These are phyloP conservation scores for Brachirus orientalis DNA, from an alignment of 2,113 vertebrate species.

Conservation along the genomic window DNA sequence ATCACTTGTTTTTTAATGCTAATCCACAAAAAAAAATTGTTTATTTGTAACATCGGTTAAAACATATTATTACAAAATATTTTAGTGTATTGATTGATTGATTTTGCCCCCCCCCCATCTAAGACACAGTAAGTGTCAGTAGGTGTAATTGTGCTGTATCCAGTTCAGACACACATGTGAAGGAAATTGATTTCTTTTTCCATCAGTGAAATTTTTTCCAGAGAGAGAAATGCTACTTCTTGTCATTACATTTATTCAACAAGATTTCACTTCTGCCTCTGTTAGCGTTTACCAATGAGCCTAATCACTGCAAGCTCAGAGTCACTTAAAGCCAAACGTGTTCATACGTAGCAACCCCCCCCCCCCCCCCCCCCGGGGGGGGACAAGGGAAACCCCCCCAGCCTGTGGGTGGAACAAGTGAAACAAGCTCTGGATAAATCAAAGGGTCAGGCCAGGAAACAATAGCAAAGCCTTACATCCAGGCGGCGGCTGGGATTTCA, in stretches of 20 bases:
- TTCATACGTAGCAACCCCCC: constrained; percentile 22
- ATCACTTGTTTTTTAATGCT: too few species aligned
- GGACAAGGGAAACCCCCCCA: constrained; percentile 18
- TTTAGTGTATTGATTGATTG: too few species aligned
- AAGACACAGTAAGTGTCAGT: constrained; percentile 20
- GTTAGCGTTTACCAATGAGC: constrained; percentile 65
- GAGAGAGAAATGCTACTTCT: constrained; percentile 55
- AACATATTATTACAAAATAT: too few species aligned
- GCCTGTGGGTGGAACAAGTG: not conserved
- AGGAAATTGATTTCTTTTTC: constrained; percentile 73
- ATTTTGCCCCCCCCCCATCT: too few species aligned
- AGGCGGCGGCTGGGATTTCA: not conserved
- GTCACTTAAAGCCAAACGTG: constrained; percentile 2
- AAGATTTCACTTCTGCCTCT: constrained; percentile 54
- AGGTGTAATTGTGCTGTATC: constrained; percentile 46
- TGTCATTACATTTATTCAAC: constrained; percentile 75
- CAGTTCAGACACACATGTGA: constrained; percentile 21
- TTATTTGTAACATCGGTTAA: too few species aligned
- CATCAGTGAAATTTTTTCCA: constrained; percentile 60
- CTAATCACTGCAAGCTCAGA: constrained; percentile 35
- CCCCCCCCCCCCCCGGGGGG: constrained; percentile 10
- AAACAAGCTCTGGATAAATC: constrained; percentile 9
- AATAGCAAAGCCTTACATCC: constrained; percentile 11
- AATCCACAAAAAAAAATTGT: too few species aligned
- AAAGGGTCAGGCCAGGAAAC: not conserved